A percentile compares a stretch with the other conserved stretches of the same genome.
phyloP scores from a whole-genome alignment of 2,888 invertebrate species.

The Callinectes sapidus region DNA sequence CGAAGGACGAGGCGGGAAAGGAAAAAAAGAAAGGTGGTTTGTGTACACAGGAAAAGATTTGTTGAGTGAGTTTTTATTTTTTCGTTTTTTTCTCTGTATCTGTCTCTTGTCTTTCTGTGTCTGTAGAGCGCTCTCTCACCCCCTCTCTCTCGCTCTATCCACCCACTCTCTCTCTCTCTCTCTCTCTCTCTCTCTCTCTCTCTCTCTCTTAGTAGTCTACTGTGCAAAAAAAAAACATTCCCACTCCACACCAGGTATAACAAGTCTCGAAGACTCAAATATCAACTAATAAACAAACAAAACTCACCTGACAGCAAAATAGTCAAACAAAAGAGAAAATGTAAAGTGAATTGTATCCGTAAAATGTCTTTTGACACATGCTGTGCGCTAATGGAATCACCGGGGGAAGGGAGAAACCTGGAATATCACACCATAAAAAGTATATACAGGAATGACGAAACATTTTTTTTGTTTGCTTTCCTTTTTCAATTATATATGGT shows the following conservation, averaged over 20 bases:
- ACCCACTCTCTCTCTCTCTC: slow-evolving; percentile 1
- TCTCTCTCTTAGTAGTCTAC: slow-evolving; percentile 20
- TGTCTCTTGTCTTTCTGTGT: slow-evolving; percentile 13
- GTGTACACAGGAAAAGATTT: not conserved
- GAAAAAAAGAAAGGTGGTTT: not conserved
- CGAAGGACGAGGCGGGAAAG: not conserved
- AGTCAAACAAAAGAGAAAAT: not conserved
- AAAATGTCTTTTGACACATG: too few species aligned
- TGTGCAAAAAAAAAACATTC: too few species aligned
- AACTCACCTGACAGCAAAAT: not conserved
- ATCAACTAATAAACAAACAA: not conserved
- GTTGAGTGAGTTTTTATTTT: not conserved
- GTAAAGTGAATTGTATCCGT: not conserved
- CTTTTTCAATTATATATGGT: too few species aligned
- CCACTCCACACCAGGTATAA: not conserved
- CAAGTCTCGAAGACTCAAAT: not conserved
- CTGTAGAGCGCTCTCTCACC: too few species aligned
- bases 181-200: slow-evolving; percentile 24
- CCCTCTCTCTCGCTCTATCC: not conserved
- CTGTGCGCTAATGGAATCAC: not conserved
- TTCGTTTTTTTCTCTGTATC: not conserved
- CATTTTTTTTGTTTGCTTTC: too few species aligned
- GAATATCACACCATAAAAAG: too few species aligned
- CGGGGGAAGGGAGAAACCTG: not conserved
- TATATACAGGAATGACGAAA: too few species aligned